Evolutionary conservation across 2,113 vertebrate species (phyloP).

Genomic region (Psittacus erithacus): DNA sequence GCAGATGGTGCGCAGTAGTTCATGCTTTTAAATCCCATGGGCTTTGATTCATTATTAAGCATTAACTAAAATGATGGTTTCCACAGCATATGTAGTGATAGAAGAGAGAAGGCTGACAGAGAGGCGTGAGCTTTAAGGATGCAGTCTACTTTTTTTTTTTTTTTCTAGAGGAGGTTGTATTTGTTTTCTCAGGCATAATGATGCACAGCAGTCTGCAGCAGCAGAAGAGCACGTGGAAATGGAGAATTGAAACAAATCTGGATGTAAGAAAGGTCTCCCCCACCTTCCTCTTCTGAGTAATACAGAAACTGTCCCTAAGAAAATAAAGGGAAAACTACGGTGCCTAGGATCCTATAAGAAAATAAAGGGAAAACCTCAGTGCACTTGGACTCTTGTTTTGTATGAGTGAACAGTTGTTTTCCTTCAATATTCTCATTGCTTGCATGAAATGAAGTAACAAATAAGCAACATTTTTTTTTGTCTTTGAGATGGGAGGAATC

Average conservation of each 20-base stretch:
- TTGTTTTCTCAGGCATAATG: background rate
- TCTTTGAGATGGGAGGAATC: background rate
- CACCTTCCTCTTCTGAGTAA: background rate
- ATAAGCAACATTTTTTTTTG: background rate
- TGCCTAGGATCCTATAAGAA: background rate
- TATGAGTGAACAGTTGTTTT: background rate
- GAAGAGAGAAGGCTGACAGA: background rate
- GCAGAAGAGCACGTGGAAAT: background rate
- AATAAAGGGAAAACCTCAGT: background rate
- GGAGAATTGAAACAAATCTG: background rate
- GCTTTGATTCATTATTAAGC: background rate
- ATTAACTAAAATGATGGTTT: background rate
- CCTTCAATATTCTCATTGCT: background rate
- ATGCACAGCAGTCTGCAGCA: background rate
- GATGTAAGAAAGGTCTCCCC: background rate
- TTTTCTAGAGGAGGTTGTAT: background rate
- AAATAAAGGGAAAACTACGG: background rate
- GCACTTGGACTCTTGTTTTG: background rate
- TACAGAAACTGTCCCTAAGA: background rate
- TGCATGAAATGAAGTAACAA: background rate
- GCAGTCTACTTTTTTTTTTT: background rate
- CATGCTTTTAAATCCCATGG: background rate
- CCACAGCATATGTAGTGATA: background rate
- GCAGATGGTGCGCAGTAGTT: background rate
- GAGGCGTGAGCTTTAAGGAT: background rate